These are phyloP conservation scores for Lasiurus cinereus DNA, from an alignment of 2,113 vertebrate species.

Conservation along the genomic window DNA sequence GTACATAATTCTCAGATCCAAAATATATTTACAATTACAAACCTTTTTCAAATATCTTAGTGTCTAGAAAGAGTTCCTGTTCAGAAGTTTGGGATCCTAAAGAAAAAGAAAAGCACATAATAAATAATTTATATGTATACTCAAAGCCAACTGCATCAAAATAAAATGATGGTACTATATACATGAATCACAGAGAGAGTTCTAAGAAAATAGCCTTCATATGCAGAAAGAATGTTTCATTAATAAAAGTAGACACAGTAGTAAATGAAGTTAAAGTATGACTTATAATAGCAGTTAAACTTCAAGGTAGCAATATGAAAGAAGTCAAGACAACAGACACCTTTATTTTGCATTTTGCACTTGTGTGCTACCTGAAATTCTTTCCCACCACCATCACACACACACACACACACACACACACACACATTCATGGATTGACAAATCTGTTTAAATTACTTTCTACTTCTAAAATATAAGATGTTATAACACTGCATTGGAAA, in stretches of 20 bases:
- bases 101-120: conserved; percentile 67
- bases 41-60: conserved; percentile 92
- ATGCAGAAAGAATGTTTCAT: neutral
- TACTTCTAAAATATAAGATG: neutral
- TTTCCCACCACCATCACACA: neutral
- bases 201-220: neutral
- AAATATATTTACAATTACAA: conserved; percentile 72
- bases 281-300: neutral
- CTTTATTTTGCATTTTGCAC: neutral
- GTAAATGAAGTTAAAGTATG: neutral
- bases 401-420: neutral
- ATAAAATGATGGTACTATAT: conserved; percentile 5
- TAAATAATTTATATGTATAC: conserved; percentile 48
- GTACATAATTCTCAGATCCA: conserved; percentile 53
- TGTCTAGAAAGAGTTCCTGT: conserved; percentile 90
- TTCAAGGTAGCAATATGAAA: neutral
- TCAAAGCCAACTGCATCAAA: conserved; percentile 52
- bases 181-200: neutral
- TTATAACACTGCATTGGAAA: neutral
- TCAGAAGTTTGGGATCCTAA: conserved; percentile 90
- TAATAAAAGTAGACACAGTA: conserved; percentile 21
- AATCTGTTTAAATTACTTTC: conserved; percentile 12
- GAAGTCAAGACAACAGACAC: neutral
- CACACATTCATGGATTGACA: neutral
- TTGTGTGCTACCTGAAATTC: neutral